Conservation (phyloP, 2,797 vertebrate species). For the Hippopotamyrus pictus region DNA sequence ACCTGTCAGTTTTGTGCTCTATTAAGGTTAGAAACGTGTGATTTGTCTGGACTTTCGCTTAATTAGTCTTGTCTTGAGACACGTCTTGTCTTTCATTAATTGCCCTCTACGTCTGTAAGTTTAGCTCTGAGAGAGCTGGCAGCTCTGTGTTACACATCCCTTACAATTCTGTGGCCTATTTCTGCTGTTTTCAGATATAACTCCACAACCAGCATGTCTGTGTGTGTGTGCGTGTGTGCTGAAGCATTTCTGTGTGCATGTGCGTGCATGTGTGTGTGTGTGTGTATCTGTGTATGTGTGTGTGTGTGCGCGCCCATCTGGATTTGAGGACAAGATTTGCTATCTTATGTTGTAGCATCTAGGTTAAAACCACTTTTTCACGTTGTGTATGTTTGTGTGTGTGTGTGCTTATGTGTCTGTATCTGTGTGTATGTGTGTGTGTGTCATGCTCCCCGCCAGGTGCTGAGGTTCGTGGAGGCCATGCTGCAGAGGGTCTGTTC, state of each 20-base stretch:
- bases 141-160: neutral
- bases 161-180: neutral
- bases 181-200: neutral
- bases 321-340: neutral
- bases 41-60: neutral
- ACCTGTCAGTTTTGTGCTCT: slow-evolving; percentile 35
- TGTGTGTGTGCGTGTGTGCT: neutral
- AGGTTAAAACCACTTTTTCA: neutral
- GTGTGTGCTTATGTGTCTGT: neutral
- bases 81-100: neutral
- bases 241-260: neutral
- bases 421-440: neutral
- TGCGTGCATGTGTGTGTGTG: too few species aligned
- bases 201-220: neutral
- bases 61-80: neutral
- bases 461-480: slow-evolving; percentile 74
- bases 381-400: neutral
- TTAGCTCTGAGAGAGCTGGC: neutral
- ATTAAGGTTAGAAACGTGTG: neutral
- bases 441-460: slow-evolving; percentile 53
- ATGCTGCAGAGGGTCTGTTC: slow-evolving; percentile 73
- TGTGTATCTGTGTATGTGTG: too few species aligned
- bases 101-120: neutral
- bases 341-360: neutral
- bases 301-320: neutral